Conservation (phyloP, 2,113 vertebrate genomes). For the Anolis sagrei region DNA sequence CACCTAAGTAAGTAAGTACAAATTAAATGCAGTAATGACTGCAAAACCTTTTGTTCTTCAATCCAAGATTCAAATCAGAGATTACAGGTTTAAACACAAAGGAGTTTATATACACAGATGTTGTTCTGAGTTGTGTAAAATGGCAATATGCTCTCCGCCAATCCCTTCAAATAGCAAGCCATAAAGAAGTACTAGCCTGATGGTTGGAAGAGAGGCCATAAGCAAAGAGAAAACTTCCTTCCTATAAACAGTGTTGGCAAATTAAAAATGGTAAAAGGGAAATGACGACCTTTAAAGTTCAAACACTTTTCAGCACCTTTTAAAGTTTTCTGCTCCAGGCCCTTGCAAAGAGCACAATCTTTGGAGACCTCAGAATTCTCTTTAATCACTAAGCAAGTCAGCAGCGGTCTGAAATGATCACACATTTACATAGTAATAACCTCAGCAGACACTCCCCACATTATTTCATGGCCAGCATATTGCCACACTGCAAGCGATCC, state of each 20-base stretch:
- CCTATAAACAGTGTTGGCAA: slow-evolving; percentile 70
- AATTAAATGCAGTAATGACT: neutral
- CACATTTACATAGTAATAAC: slow-evolving; percentile 81
- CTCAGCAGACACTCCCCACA: slow-evolving; percentile 68
- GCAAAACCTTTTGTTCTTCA: neutral
- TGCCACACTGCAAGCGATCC: slow-evolving; percentile 79
- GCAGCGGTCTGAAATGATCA: slow-evolving; percentile 76
- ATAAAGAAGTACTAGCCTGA: slow-evolving; percentile 25
- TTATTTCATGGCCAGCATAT: slow-evolving; percentile 77
- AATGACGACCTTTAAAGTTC: slow-evolving; percentile 79
- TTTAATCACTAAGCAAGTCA: slow-evolving; percentile 77
- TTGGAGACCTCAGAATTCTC: slow-evolving; percentile 76
- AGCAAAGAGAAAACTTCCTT: slow-evolving; percentile 65
- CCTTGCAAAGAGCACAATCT: slow-evolving; percentile 74
- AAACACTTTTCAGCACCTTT: slow-evolving; percentile 75
- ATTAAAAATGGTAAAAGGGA: slow-evolving; percentile 76
- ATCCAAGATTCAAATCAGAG: neutral
- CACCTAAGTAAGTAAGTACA: too few relatives aligned
- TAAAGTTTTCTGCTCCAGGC: slow-evolving; percentile 75
- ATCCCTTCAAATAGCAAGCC: neutral
- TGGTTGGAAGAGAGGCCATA: slow-evolving; percentile 38
- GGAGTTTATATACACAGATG: neutral
- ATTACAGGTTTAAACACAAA: neutral
- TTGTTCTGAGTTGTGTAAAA: neutral
- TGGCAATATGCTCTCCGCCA: neutral